Percentiles rank a stretch among this genome's conserved stretches.
phyloP scores from a whole-genome alignment of 1,140 invertebrate genomes.

The Drosophila prosaltans region DNA sequence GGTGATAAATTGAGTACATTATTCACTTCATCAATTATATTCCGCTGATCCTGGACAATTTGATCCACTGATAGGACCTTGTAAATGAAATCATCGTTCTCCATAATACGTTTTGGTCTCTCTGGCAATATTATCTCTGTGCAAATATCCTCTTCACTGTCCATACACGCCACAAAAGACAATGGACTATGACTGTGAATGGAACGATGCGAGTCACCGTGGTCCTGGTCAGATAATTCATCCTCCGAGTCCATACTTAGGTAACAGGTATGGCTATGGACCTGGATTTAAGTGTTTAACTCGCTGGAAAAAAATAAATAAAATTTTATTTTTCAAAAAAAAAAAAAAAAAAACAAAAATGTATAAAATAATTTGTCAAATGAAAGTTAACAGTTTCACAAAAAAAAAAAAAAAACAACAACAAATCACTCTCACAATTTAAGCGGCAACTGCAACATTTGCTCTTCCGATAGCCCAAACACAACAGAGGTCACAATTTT shows the following conservation, averaged over 20 bases:
- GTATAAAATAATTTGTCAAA: no score
- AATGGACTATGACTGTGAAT: constrained; percentile 42
- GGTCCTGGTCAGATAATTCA: constrained; percentile 90
- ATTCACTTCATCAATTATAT: constrained; percentile 97
- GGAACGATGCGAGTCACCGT: constrained; percentile 92
- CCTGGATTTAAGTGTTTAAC: constrained; percentile 21
- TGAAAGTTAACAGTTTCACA: no score
- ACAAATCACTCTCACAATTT: constrained; percentile 1
- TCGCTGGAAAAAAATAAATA: background rate
- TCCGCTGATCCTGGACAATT: constrained; percentile 98
- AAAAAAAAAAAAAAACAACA: no score
- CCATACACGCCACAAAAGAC: constrained; percentile 91
- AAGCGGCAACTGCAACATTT: constrained; percentile 24
- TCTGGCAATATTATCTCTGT: constrained; percentile 92
- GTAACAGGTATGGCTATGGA: background rate
- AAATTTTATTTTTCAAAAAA: no score
- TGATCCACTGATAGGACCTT: constrained; percentile 96
- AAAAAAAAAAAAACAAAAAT: no score
- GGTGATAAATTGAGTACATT: constrained; percentile 93
- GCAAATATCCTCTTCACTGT: constrained; percentile 91
- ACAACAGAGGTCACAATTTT: constrained; percentile 8
- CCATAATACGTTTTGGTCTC: constrained; percentile 86
- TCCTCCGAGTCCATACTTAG: constrained; percentile 93
- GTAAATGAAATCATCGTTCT: constrained; percentile 94
- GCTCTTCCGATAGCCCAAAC: background rate